Evolutionary conservation across 2,797 vertebrate species (phyloP), one percentile per base, ranked within the genome.

Genomic region (Menidia menidia): DNA sequence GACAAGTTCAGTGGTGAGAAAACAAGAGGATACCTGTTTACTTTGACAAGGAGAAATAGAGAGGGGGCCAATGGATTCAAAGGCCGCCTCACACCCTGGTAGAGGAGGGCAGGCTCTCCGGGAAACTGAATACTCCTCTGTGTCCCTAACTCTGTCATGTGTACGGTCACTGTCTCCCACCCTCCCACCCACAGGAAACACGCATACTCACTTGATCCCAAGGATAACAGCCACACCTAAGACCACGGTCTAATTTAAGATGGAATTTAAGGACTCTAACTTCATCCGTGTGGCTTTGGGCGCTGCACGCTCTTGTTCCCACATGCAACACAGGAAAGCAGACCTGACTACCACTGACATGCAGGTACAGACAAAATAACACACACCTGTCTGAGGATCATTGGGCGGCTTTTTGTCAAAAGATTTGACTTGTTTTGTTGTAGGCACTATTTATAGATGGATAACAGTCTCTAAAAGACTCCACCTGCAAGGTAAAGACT

Each of bases 41-140:
- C 66, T 61, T 12, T 15, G 57, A 56, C 8, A 35, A 43, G 52
- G 71, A 41, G 43, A 52, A 67, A 65, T 42, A 14, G 65, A 44
- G 35, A 47, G 50, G 45, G 61, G 41, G 56, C 15, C 54, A 60
- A 59, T 65, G n/a, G 33, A 81, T 60, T 69, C 54, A 82, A 81
- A 80, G 69, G 62, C 70, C 33, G 64, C 43, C 57, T 84, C 68
- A 64, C 68, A 64, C 58, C 76, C 70, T 69, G 47, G 58, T 60
- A 73, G 73, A 73, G 87, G 73, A 88, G 85, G 77, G 75, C 74
- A 12, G 52, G 25, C 69, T 87, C 80, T 75, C 78, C 31, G 58
- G 69, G 82, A 75, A 83, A 80, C 75, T 91, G 83, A 91, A 88
- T 83, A 77, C 83, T 62, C 63, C 75, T 83, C 80, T 85, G 77